A percentile compares a stretch with the other conserved stretches of the same genome.
These are phyloP conservation scores for Macrosiphum euphorbiae DNA, from an alignment of 2,888 invertebrate species.

Conservation along the genomic window DNA sequence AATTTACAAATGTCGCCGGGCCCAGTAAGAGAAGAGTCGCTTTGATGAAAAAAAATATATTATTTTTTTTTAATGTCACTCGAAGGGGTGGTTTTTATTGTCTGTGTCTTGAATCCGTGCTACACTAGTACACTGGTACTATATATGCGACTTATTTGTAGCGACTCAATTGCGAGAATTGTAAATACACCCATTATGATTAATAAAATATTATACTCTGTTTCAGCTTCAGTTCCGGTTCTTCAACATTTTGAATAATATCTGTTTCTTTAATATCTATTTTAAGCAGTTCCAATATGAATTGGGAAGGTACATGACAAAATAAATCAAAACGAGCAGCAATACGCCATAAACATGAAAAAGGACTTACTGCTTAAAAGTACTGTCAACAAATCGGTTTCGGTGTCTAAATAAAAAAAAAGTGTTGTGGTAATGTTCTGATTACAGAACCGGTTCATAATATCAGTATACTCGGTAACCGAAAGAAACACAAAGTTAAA, in stretches of 20 bases:
- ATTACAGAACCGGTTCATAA: not conserved
- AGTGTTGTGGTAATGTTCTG: not conserved
- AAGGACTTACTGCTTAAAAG: not conserved
- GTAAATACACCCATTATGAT: not conserved
- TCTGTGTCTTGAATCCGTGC: not conserved
- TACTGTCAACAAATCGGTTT: not conserved
- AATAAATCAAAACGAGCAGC: not conserved
- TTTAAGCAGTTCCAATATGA: not conserved
- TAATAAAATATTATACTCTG: not conserved
- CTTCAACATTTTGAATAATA: not conserved
- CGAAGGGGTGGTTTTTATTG: not conserved
- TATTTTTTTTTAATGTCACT: not conserved
- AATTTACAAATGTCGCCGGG: not conserved
- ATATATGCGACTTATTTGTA: not conserved
- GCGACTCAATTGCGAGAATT: not conserved
- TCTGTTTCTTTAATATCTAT: not conserved
- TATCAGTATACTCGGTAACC: not conserved
- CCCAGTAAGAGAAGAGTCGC: not conserved
- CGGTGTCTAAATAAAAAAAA: not conserved
- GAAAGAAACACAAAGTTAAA: not conserved
- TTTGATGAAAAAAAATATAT: not conserved
- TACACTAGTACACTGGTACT: not conserved
- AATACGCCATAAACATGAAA: not conserved
- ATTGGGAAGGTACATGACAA: not conserved
- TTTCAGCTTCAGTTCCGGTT: not conserved